Conservation (phyloP, 1,140 invertebrate genomes). For the Hestina assimilis region DNA sequence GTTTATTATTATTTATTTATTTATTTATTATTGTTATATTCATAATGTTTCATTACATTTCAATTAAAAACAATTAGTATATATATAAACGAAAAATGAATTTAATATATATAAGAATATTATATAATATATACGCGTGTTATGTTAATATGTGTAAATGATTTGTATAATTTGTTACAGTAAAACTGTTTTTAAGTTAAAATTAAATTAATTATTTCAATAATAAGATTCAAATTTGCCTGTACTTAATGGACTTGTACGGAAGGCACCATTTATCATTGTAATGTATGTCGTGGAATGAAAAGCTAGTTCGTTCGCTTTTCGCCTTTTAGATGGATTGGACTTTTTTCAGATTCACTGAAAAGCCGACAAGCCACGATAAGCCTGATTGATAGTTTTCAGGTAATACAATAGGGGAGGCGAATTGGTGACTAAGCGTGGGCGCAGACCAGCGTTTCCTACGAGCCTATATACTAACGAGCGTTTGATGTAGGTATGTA, state of each 20-base stretch:
- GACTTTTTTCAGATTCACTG: conserved; percentile 5
- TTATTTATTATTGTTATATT: no score
- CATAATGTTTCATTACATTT: no score
- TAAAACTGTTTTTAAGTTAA: no score
- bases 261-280: conserved; percentile 18
- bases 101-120: no score
- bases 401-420: conserved; percentile 1
- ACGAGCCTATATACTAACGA: no score
- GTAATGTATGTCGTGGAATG: conserved; percentile 21
- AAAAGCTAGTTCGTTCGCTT: conserved; percentile 21
- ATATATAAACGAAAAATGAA: no score
- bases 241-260: neutral
- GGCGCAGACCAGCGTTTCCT: neutral
- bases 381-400: conserved; percentile 22
- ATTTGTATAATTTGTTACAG: no score
- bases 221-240: neutral
- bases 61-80: no score
- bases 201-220: neutral
- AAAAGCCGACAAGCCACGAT: conserved; percentile 13
- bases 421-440: neutral
- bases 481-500: no score
- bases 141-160: no score
- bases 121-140: no score
- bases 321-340: conserved; percentile 26
- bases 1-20: no score